Conservation (phyloP, 2,113 vertebrate species). For the Rafetus swinhoei region DNA sequence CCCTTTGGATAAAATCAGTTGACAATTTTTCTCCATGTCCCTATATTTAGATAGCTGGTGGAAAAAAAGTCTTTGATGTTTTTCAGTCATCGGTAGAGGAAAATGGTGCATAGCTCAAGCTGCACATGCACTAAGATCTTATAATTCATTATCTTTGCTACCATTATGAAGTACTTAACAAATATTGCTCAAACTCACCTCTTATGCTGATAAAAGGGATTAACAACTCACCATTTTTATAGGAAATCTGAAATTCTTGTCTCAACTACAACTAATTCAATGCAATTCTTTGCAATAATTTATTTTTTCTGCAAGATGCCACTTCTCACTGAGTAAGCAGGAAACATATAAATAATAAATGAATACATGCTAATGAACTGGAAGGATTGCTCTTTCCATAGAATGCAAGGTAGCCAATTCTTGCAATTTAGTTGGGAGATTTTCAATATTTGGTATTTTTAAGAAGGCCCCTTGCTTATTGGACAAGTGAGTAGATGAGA, state of each 20-base stretch:
- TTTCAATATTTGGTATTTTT: background rate
- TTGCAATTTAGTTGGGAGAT: background rate
- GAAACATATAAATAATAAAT: slow-evolving; percentile 48
- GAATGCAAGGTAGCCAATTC: slow-evolving; percentile 22
- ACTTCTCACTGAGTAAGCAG: slow-evolving; percentile 31
- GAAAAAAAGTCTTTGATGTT: background rate
- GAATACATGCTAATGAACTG: slow-evolving; percentile 40
- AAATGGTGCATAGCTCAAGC: background rate
- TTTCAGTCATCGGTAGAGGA: background rate
- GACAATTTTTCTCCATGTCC: background rate
- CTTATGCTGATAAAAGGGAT: background rate
- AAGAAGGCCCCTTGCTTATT: slow-evolving; percentile 35
- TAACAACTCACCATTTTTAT: background rate
- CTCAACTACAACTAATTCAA: slow-evolving; percentile 6
- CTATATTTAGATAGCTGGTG: background rate
- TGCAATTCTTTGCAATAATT: slow-evolving; percentile 12
- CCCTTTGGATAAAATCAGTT: background rate
- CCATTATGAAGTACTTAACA: background rate
- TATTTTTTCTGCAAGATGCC: background rate
- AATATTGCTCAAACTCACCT: background rate
- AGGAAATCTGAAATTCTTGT: background rate
- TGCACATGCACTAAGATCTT: background rate
- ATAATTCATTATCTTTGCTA: background rate
- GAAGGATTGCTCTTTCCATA: background rate
- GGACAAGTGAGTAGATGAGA: background rate